These are phyloP conservation scores for Lycocerus yunnanus DNA, from an alignment of 2,888 invertebrate species.

Conservation along the genomic window DNA sequence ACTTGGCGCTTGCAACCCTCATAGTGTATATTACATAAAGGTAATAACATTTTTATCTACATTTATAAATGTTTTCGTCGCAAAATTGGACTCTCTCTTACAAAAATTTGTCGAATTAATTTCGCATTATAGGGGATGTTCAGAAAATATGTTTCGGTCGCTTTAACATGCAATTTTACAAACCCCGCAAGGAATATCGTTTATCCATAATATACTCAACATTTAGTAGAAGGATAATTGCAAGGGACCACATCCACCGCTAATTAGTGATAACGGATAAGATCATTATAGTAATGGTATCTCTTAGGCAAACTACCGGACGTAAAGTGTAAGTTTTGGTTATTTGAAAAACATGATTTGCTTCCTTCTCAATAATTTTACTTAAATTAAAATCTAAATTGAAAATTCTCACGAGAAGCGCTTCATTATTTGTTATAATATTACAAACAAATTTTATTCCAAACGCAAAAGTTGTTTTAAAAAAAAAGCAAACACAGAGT, in stretches of 20 bases:
- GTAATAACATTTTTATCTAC: not conserved
- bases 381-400: not conserved
- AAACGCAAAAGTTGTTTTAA: not conserved
- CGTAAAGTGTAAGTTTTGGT: not conserved
- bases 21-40: not conserved
- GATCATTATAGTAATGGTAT: not conserved
- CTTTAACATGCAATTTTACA: not conserved
- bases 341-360: not conserved
- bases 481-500: no score
- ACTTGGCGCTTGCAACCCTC: not conserved
- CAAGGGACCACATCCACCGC: not conserved
- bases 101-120: not conserved
- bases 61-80: not conserved
- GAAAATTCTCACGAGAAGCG: not conserved
- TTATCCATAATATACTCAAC: not conserved
- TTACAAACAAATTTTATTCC: not conserved
- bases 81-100: not conserved
- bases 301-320: not conserved
- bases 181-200: not conserved
- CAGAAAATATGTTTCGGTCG: not conserved
- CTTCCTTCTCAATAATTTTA: not conserved
- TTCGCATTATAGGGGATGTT: not conserved
- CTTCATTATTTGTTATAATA: not conserved
- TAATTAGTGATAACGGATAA: not conserved
- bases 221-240: not conserved